Conservation (phyloP, 2,797 vertebrate genomes). For the Alfaro cultratus region DNA sequence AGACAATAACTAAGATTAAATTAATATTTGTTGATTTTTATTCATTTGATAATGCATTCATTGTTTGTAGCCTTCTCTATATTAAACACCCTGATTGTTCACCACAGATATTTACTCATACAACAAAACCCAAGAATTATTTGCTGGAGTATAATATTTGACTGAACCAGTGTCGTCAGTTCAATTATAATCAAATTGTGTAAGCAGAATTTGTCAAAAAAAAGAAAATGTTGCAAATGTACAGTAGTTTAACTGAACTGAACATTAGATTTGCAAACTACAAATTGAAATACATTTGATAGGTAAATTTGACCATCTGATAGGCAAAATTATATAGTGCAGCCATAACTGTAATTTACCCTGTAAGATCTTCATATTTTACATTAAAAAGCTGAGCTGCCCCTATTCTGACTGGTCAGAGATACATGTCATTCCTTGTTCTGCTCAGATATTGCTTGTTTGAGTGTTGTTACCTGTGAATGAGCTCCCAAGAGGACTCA, state of each 20-base stretch:
- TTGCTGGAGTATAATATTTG: too few species aligned
- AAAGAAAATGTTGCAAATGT: not conserved
- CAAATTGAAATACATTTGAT: not conserved
- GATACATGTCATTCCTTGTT: slow-evolving; percentile 36
- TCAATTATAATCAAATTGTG: not conserved
- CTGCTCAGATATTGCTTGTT: slow-evolving; percentile 12
- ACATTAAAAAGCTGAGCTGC: slow-evolving; percentile 18
- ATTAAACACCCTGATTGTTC: too few species aligned
- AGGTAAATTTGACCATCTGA: not conserved
- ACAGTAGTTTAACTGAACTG: not conserved
- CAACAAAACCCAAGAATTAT: too few species aligned
- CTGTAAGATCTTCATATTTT: not conserved
- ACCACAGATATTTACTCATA: too few species aligned
- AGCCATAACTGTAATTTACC: not conserved
- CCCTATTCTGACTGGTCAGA: slow-evolving; percentile 3
- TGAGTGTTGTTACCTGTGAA: slow-evolving; percentile 30
- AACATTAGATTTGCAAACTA: not conserved
- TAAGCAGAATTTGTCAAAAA: not conserved
- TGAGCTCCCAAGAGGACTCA: slow-evolving; percentile 65
- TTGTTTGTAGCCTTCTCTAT: too few species aligned
- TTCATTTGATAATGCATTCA: too few species aligned
- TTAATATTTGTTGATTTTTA: too few species aligned
- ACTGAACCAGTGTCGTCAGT: not conserved
- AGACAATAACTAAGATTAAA: too few species aligned
- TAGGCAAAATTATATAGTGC: not conserved